Percentiles rank a stretch among this genome's conserved stretches.
Conservation (phyloP, 1,140 invertebrate genomes). For the Hermatobates lingyangjiaoensis region DNA sequence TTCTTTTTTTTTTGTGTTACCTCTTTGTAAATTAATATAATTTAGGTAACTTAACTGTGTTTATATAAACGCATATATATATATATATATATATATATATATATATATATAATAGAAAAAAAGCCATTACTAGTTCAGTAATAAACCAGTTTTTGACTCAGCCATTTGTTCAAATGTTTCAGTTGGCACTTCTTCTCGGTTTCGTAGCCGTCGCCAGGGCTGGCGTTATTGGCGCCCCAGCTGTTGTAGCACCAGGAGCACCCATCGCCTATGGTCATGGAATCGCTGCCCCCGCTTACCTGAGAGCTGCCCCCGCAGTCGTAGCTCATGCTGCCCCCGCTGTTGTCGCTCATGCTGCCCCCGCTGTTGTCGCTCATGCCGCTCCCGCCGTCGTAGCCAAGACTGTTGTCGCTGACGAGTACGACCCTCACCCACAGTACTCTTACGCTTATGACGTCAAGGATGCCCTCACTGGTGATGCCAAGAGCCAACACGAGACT, state of each 20-base stretch:
- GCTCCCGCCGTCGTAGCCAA: constrained; percentile 1
- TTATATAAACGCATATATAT: too few species aligned
- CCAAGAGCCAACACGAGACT: constrained; percentile 24
- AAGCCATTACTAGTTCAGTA: too few species aligned
- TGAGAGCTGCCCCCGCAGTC: constrained; percentile 11
- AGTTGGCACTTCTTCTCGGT: constrained; percentile 20
- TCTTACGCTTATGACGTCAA: constrained; percentile 43
- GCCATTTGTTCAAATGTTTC: too few species aligned
- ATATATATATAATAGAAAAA: too few species aligned
- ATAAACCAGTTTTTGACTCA: too few species aligned
- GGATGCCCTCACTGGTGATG: constrained; percentile 35
- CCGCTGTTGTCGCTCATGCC: too few species aligned
- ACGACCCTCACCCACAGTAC: constrained; percentile 29
- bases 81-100: too few species aligned
- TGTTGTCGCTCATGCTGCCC: constrained; percentile 13
- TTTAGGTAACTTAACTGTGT: too few species aligned
- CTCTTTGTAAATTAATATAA: too few species aligned
- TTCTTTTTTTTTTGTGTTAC: too few species aligned
- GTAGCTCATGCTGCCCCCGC: constrained; percentile 11
- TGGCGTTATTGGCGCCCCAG: constrained; percentile 17
- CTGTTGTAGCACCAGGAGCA: constrained; percentile 14
- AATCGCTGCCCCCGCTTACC: too few species aligned
- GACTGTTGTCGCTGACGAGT: constrained; percentile 4
- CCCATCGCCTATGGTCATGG: constrained; percentile 6
- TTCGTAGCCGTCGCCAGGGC: constrained; percentile 19